Evolutionary conservation across 2,888 invertebrate genomes (phyloP), one percentile per base, ranked within the genome.

Genomic region (Gibbula magus): DNA sequence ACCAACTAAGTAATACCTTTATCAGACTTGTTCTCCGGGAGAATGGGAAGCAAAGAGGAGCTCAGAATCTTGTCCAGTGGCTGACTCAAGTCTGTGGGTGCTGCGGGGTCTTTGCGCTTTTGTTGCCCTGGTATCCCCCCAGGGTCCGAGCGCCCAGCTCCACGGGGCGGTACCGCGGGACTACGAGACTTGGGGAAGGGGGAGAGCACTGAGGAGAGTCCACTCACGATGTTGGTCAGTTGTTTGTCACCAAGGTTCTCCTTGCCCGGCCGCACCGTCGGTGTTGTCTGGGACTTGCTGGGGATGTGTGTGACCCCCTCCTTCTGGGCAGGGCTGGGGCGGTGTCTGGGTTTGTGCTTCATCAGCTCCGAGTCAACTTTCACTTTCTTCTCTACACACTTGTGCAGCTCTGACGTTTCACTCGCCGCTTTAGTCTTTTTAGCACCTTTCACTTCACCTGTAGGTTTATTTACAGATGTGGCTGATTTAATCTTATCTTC

Each of bases 21-120:
- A 70, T 82, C 84, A 13, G 83, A 83, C 29, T 84, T 86, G 35
- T 79, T 79, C 52, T 86, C 86, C 66, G 85, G 81, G 7, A 85
- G 67, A n/a, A 82, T 70, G 0, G 85, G 84, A 22, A 86, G 78
- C 2, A 86, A 51, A 1, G 88, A 84, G 29, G 81, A 80, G 78
- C 79, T 81, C 35, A 85, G 81, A 32, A 87, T 79, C 45, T 86
- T 85, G 61, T 88, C 86, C 75, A 88, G 77, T 0, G 86, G 85
- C 52, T 84, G 82, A 7, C 79, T 53, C 54, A 79, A 79, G 25
- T 82, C 82, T 25, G 70, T 77, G 22, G 78, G 75, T 54, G 73
- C 54, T 29, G 29, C 13, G 45, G 45, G 45, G 29, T 61, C 61
- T 25, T 61, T 61, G 61, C 61, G 61, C 29, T 61, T 61, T 7